Conservation (phyloP, 2,113 vertebrate species). For the Sterrhoptilus dennistouni region DNA sequence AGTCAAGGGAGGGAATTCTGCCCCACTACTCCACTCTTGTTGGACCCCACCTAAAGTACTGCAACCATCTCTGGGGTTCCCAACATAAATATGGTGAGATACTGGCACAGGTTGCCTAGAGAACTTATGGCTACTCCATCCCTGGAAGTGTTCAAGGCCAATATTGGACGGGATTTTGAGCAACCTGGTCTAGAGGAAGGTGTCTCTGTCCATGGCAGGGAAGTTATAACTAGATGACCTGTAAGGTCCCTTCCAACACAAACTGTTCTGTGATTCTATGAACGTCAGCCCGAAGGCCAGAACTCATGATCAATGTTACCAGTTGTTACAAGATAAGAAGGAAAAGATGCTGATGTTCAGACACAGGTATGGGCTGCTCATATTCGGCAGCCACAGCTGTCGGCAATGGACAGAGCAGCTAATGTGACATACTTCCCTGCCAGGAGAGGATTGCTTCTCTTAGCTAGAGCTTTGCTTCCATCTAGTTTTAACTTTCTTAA, state of each 20-base stretch:
- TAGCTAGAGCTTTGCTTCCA: constrained; percentile 48
- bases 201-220: not conserved
- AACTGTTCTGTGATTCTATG: not conserved
- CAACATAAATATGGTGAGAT: not conserved
- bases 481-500: constrained; percentile 52
- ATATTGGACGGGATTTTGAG: not conserved
- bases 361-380: not conserved
- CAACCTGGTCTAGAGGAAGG: not conserved
- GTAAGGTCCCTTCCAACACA: not conserved
- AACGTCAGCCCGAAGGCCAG: not conserved
- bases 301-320: not conserved
- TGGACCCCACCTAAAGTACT: not conserved
- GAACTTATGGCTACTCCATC: not conserved
- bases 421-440: not conserved
- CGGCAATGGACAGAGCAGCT: not conserved
- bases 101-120: not conserved
- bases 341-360: not conserved
- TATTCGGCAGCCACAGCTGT: not conserved
- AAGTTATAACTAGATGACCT: not conserved
- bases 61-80: not conserved
- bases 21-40: not conserved
- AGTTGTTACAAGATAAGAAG: not conserved
- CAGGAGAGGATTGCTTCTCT: not conserved
- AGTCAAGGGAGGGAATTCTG: not conserved
- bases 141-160: not conserved